Conservation (phyloP, 2,113 vertebrate genomes). For the Oryzias javanicus region DNA sequence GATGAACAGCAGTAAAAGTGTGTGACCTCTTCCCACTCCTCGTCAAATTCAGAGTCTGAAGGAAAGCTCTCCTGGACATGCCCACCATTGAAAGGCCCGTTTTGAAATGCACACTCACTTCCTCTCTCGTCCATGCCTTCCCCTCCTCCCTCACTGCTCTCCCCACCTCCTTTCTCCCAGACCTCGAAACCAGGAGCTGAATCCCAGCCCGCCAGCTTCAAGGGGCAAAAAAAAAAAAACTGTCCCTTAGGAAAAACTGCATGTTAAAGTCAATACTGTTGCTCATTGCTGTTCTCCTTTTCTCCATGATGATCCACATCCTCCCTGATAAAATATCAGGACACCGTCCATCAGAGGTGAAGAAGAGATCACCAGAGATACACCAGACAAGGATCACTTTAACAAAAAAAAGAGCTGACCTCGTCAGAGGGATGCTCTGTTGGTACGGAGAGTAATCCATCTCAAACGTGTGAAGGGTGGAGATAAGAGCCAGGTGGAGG, state of each 20-base stretch:
- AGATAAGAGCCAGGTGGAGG: constrained; percentile 41
- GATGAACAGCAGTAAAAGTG: constrained; percentile 71
- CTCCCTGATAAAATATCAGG: constrained; percentile 44
- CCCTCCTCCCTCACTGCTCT: constrained; percentile 28
- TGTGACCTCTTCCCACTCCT: constrained; percentile 72
- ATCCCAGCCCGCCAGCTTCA: constrained; percentile 18
- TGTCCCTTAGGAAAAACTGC: constrained; percentile 47
- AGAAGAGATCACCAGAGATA: constrained; percentile 20
- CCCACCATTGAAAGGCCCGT: constrained; percentile 78
- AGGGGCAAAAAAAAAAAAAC: constrained; percentile 85
- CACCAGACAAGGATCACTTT: background rate
- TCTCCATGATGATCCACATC: constrained; percentile 62
- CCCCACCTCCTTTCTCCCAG: constrained; percentile 68
- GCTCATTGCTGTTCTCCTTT: constrained; percentile 32
- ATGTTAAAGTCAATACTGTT: constrained; percentile 6
- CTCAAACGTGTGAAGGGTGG: constrained; percentile 37
- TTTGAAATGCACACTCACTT: constrained; percentile 86
- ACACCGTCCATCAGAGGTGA: constrained; percentile 52
- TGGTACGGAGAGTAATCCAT: constrained; percentile 27
- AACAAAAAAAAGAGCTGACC: background rate
- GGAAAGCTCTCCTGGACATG: constrained; percentile 81
- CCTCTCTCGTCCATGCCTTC: constrained; percentile 79
- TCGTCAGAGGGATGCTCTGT: background rate
- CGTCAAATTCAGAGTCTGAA: constrained; percentile 83
- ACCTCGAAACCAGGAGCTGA: constrained; percentile 78